Percentiles rank a stretch among this genome's conserved stretches.
phyloP scores from a whole-genome alignment of 2,888 invertebrate species.

The Entomobrya multifasciata region DNA sequence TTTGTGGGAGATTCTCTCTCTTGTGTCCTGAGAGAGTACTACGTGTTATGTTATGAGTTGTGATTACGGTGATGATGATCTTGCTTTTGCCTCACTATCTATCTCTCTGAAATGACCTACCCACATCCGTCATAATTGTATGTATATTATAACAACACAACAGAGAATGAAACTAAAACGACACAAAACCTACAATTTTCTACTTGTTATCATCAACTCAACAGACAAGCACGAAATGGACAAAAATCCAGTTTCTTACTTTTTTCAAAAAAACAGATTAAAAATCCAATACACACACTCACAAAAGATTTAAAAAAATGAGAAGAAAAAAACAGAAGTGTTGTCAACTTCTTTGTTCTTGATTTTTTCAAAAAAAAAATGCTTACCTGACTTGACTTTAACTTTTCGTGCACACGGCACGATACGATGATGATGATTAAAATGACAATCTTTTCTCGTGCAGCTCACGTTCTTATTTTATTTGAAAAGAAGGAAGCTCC shows the following conservation, averaged over 20 bases:
- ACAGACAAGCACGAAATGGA: slow-evolving; percentile 18
- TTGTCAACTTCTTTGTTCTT: not conserved
- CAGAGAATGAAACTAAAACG: too few species aligned
- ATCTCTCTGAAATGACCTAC: slow-evolving; percentile 48
- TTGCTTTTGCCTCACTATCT: slow-evolving; percentile 12
- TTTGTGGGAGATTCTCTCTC: slow-evolving; percentile 20
- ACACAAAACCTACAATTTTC: too few species aligned
- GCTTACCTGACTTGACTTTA: slow-evolving; percentile 30
- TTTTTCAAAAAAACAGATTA: not conserved
- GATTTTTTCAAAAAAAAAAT: not conserved
- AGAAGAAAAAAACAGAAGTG: not conserved
- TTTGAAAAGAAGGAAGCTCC: not conserved
- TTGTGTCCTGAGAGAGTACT: too few species aligned
- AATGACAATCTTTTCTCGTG: slow-evolving; percentile 28
- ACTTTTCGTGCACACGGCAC: not conserved
- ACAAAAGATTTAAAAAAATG: not conserved
- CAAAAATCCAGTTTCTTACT: slow-evolving; percentile 36
- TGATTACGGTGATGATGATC: slow-evolving; percentile 1
- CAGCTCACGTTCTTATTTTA: slow-evolving; percentile 4
- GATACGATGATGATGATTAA: not conserved
- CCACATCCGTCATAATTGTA: slow-evolving; percentile 47
- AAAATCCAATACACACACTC: not conserved
- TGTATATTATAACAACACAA: too few species aligned
- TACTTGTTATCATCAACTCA: too few species aligned
- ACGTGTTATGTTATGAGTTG: not conserved